Evolutionary conservation across 2,888 invertebrate species (phyloP), one percentile per base, ranked within the genome.

Genomic region (Caenorhabditis plicata): DNA sequence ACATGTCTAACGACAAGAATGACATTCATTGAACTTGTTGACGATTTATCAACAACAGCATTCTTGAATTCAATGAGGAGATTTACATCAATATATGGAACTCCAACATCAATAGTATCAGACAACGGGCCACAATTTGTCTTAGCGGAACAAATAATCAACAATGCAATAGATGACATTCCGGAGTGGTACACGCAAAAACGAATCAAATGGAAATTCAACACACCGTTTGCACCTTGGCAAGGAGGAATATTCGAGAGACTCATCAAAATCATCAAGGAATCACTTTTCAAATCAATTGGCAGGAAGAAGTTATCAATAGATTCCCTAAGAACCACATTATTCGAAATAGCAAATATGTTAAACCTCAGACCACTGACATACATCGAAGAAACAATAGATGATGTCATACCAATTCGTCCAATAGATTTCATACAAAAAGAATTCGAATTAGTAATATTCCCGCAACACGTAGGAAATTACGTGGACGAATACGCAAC

Each of bases 231-330:
- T n/a, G n/a, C n/a, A n/a, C n/a, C n/a, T n/a, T n/a, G n/a, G n/a
- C n/a, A n/a, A n/a, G n/a, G n/a, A n/a, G n/a, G n/a, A n/a, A n/a
- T n/a, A n/a, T n/a, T n/a, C n/a, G n/a, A n/a, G n/a, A n/a, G n/a
- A n/a, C n/a, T n/a, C n/a, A n/a, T n/a, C n/a, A n/a, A 80, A 8
- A 45, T 80, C 7, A 29, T 82, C 3, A 84, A 84, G 61, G 51
- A 57, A 4, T 46, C 82, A 13, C 52, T 83, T 20, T 48, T 80
- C 13, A 71, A 76, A 45, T 68, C 79, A 7, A 57, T 84, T 2
- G 81, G 82, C n/a, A 73, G 72, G 32, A 68, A 78, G 9, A 71
- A 68, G 84, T 84, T 64, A 83, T 83, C 63, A 4, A 65, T 67
- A 40, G 74, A 76, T 40, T 71, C 80, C 48, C 54, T 82, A 44